These are phyloP conservation scores for Euclidia mi DNA, from an alignment of 2,888 invertebrate species.

Conservation along the genomic window DNA sequence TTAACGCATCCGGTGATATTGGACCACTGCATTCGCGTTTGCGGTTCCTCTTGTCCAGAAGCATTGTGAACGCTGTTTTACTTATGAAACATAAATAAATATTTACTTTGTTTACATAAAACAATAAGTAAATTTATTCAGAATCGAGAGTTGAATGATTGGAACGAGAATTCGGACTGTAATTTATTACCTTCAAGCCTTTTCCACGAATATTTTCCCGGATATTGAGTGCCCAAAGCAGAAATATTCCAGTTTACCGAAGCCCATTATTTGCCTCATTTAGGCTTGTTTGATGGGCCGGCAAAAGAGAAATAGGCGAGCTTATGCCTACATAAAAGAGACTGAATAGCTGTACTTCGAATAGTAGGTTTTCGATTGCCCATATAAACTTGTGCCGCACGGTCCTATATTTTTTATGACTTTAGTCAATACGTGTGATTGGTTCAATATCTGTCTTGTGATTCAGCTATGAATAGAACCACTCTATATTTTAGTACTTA, in stretches of 20 bases:
- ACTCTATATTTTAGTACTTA: slow-evolving; percentile 2
- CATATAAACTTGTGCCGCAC: slow-evolving; percentile 7
- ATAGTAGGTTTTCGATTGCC: slow-evolving; percentile 5
- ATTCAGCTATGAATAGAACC: slow-evolving; percentile 1
- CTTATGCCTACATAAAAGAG: slow-evolving; percentile 9
- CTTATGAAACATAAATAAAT: not conserved
- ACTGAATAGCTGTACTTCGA: slow-evolving; percentile 3
- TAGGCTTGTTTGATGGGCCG: slow-evolving; percentile 15
- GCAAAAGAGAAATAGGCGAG: slow-evolving; percentile 10
- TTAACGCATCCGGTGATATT: too few species aligned
- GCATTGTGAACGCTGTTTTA: not conserved
- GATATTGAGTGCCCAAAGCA: slow-evolving; percentile 8
- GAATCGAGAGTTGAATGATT: not conserved
- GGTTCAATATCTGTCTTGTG: slow-evolving; percentile 10
- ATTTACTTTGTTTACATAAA: not conserved
- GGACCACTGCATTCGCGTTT: too few species aligned
- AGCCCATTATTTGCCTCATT: slow-evolving; percentile 14
- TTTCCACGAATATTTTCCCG: slow-evolving; percentile 10
- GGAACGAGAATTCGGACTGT: not conserved
- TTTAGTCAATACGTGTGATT: slow-evolving; percentile 17
- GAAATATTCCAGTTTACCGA: slow-evolving; percentile 12
- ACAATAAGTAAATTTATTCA: not conserved
- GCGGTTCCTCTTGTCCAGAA: too few species aligned
- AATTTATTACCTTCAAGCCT: slow-evolving; percentile 13
- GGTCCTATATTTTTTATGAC: slow-evolving; percentile 13